Percentiles rank a stretch among this genome's conserved stretches.
Evolutionary conservation across 2,888 invertebrate genomes (phyloP).

Genomic region (Caenorhabditis wallacei): DNA sequence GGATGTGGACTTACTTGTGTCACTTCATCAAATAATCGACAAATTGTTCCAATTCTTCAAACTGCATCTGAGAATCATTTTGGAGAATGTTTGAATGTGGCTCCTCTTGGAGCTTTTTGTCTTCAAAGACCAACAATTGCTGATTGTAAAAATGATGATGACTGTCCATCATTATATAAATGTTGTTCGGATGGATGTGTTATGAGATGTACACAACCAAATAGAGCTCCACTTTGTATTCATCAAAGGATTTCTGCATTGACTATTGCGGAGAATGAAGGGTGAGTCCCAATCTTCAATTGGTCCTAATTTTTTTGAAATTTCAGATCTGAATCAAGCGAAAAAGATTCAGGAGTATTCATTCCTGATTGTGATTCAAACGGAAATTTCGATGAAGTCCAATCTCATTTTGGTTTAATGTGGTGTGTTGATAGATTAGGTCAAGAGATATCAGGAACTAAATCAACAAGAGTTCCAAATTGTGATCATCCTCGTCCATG

Average conservation of each 20-base stretch:
- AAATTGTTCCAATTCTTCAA: conserved; percentile 43
- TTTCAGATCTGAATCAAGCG: conserved; percentile 20
- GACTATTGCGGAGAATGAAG: conserved; percentile 27
- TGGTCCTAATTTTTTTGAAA: background rate
- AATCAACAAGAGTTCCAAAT: conserved; percentile 68
- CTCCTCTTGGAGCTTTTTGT: conserved; percentile 68
- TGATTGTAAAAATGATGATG: conserved; percentile 73
- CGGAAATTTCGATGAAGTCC: conserved; percentile 76
- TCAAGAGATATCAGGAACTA: conserved; percentile 75
- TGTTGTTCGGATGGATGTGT: conserved; percentile 81
- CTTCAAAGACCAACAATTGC: conserved; percentile 63
- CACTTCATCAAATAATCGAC: background rate
- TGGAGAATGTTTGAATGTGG: conserved; percentile 66
- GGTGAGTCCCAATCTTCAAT: background rate
- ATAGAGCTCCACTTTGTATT: conserved; percentile 64
- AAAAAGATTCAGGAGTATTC: conserved; percentile 41
- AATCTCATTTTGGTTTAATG: conserved; percentile 72
- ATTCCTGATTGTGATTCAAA: conserved; percentile 72
- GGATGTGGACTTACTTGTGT: conserved; percentile 80
- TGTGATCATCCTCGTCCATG: conserved; percentile 74
- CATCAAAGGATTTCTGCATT: conserved; percentile 59
- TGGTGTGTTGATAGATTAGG: conserved; percentile 81
- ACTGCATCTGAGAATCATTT: conserved; percentile 38
- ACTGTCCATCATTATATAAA: conserved; percentile 77
- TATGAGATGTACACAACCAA: conserved; percentile 72